Conservation (phyloP, 2,113 vertebrate genomes). For the Tautogolabrus adspersus region DNA sequence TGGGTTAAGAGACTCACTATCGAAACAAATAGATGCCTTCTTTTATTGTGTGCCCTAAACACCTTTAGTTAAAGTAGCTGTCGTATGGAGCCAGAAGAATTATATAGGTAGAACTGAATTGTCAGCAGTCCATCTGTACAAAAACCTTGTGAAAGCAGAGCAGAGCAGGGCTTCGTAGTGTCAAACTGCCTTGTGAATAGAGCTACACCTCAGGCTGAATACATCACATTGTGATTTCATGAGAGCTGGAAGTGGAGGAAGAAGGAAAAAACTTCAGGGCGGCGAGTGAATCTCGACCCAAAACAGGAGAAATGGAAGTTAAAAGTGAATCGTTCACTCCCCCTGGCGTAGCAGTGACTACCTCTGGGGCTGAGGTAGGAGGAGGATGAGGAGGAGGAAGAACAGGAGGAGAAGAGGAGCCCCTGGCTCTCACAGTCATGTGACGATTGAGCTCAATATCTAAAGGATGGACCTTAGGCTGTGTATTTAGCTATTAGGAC, state of each 20-base stretch:
- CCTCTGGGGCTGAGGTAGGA: slow-evolving; percentile 67
- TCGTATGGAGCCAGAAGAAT: slow-evolving; percentile 27
- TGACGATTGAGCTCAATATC: slow-evolving; percentile 66
- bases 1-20: neutral
- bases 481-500: slow-evolving; percentile 67
- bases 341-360: slow-evolving; percentile 73
- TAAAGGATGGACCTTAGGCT: slow-evolving; percentile 74
- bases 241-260: slow-evolving; percentile 70
- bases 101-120: slow-evolving; percentile 48
- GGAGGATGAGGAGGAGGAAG: slow-evolving; percentile 34
- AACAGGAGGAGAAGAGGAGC: slow-evolving; percentile 54
- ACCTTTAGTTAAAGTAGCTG: slow-evolving; percentile 23
- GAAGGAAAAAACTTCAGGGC: slow-evolving; percentile 61
- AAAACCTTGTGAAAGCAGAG: slow-evolving; percentile 62
- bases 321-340: slow-evolving; percentile 77
- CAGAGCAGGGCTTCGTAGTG: slow-evolving; percentile 70
- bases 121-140: slow-evolving; percentile 62
- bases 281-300: slow-evolving; percentile 59
- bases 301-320: slow-evolving; percentile 77
- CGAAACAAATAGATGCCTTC: slow-evolving; percentile 16
- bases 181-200: slow-evolving; percentile 82
- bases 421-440: slow-evolving; percentile 63
- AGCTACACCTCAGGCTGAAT: slow-evolving; percentile 82
- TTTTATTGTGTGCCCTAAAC: slow-evolving; percentile 27
- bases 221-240: slow-evolving; percentile 85